Evolutionary conservation across 2,888 invertebrate genomes (phyloP).

Genomic region (Pristionchus mayeri): DNA sequence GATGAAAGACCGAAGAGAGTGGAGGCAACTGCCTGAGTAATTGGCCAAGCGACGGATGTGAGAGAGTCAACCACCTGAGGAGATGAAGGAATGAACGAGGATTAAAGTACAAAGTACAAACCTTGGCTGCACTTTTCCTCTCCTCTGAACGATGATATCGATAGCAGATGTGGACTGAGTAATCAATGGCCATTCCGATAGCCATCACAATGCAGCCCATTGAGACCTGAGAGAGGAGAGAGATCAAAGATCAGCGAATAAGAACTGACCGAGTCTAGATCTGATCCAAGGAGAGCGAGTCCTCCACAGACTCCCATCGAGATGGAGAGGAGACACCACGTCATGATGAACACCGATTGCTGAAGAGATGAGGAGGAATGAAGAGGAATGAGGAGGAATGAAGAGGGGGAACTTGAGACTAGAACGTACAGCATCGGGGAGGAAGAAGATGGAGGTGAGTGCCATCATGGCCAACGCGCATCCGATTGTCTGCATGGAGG

Average conservation of each 20-base stretch:
- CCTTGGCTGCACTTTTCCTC: constrained; percentile 66
- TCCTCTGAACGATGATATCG: constrained; percentile 72
- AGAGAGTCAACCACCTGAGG: constrained; percentile 72
- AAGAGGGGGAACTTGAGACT: too few relatives aligned
- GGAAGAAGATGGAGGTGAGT: constrained; percentile 73
- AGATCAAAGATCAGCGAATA: constrained; percentile 35
- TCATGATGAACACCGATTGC: constrained; percentile 76
- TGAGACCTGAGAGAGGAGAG: constrained; percentile 58
- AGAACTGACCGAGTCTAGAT: constrained; percentile 69
- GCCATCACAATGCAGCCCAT: constrained; percentile 76
- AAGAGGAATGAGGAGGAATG: background rate
- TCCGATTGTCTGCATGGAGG: constrained; percentile 75
- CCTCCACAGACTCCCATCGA: constrained; percentile 76
- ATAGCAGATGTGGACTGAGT: constrained; percentile 75
- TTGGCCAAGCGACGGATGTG: constrained; percentile 73
- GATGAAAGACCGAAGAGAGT: constrained; percentile 70
- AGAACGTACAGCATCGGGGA: constrained; percentile 70
- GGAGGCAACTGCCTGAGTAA: constrained; percentile 74
- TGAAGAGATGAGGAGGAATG: constrained; percentile 43
- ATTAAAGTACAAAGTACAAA: constrained; percentile 45
- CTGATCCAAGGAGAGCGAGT: constrained; percentile 72
- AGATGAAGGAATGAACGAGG: background rate
- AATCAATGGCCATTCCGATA: constrained; percentile 75
- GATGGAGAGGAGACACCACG: constrained; percentile 75
- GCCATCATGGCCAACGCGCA: constrained; percentile 74